A percentile compares a stretch with the other conserved stretches of the same genome.
Conservation (phyloP, 2,113 vertebrate species). For the Esox niger region DNA sequence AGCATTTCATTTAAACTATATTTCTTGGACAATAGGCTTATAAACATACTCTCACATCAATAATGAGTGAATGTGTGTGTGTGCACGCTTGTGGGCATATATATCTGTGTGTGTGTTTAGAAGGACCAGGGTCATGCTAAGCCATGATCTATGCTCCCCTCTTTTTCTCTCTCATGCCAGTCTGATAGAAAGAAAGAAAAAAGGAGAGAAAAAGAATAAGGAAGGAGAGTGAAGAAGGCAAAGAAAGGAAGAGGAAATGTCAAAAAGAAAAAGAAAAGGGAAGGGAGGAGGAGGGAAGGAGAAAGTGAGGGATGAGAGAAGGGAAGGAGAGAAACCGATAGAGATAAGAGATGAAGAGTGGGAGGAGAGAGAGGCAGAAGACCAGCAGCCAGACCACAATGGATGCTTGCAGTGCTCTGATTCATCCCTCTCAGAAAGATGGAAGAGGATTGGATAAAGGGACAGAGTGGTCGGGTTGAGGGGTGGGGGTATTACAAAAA, state of each 20-base stretch:
- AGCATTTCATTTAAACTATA: slow-evolving; percentile 35
- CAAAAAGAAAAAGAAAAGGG: slow-evolving; percentile 20
- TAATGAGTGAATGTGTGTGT: too few relatives aligned
- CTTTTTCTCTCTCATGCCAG: slow-evolving; percentile 6
- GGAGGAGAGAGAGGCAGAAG: slow-evolving; percentile 8
- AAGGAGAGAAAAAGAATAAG: background rate
- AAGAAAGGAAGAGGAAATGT: background rate
- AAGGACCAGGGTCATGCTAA: slow-evolving; percentile 4
- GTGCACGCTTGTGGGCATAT: background rate
- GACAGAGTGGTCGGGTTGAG: slow-evolving; percentile 25
- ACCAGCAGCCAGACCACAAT: slow-evolving; percentile 3
- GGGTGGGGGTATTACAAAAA: slow-evolving; percentile 61
- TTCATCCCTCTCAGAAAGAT: slow-evolving; percentile 48
- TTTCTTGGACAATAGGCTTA: too few relatives aligned
- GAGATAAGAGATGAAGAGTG: slow-evolving; percentile 26
- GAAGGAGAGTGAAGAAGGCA: slow-evolving; percentile 2
- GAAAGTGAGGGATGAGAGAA: slow-evolving; percentile 17
- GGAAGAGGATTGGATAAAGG: slow-evolving; percentile 51
- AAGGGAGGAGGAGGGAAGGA: slow-evolving; percentile 34
- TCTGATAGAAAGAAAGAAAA: too few relatives aligned
- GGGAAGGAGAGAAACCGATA: slow-evolving; percentile 24
- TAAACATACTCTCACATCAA: too few relatives aligned
- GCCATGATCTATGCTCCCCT: background rate
- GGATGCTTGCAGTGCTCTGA: slow-evolving; percentile 36
- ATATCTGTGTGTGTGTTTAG: slow-evolving; percentile 1